phyloP scores from a whole-genome alignment of 2,797 vertebrate species.

The Hyperoplus lanceolatus region DNA sequence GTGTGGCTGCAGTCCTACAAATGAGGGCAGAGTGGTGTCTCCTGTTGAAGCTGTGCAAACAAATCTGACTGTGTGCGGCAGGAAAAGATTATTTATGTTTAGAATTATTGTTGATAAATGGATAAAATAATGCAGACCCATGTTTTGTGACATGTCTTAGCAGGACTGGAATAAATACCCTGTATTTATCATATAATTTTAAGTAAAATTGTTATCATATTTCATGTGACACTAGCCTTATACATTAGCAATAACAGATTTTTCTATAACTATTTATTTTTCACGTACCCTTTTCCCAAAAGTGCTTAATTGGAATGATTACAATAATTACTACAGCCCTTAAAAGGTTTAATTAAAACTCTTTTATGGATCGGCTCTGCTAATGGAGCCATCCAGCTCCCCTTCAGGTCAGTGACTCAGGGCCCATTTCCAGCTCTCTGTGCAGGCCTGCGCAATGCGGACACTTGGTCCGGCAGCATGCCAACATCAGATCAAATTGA shows the following conservation, averaged over 20 bases:
- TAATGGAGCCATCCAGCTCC: constrained; percentile 65
- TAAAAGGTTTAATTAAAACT: constrained; percentile 70
- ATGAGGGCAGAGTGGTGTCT: neutral
- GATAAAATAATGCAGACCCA: neutral
- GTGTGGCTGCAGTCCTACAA: neutral
- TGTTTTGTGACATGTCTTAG: neutral
- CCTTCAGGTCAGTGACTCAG: constrained; percentile 63
- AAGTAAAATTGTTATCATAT: neutral
- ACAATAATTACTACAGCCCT: constrained; percentile 52
- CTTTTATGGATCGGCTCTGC: constrained; percentile 68
- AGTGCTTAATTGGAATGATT: constrained; percentile 20
- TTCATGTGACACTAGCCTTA: neutral
- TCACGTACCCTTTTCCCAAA: constrained; percentile 29
- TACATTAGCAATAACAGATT: neutral
- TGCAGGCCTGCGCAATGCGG: constrained; percentile 76
- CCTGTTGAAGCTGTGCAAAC: neutral
- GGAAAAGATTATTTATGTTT: neutral
- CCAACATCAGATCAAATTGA: constrained; percentile 67
- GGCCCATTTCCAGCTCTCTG: constrained; percentile 66
- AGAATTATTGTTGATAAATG: neutral
- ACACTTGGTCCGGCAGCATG: constrained; percentile 60
- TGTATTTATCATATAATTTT: neutral
- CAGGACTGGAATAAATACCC: neutral
- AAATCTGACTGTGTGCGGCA: neutral
- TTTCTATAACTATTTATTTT: neutral